These are phyloP conservation scores for Phaenicophaeus curvirostris DNA, from an alignment of 2,797 vertebrate species.

Conservation along the genomic window DNA sequence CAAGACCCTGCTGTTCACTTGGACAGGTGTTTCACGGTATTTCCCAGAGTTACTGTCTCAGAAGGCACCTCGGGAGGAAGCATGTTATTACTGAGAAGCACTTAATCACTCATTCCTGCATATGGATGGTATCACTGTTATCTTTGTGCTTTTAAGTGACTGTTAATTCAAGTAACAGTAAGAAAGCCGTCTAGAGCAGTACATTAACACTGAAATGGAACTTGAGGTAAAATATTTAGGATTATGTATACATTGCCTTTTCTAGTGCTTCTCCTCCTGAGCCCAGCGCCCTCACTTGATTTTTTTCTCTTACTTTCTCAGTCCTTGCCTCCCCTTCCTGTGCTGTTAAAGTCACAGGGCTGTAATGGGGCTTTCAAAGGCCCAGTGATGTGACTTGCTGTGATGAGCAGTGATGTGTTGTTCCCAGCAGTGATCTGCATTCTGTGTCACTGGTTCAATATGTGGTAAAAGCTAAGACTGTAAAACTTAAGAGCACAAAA, in stretches of 20 bases:
- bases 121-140: fast-evolving
- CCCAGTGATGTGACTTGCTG: not conserved
- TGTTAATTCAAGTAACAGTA: not conserved
- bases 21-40: not conserved
- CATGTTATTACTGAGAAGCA: fast-evolving
- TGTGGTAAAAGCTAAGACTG: not conserved
- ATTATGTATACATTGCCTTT: fast-evolving
- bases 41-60: not conserved
- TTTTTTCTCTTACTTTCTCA: not conserved
- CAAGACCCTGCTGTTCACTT: fast-evolving
- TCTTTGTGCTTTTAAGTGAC: not conserved
- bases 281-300: not conserved
- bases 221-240: not conserved
- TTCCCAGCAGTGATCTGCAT: not conserved
- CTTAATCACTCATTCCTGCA: not conserved
- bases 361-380: not conserved
- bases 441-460: not conserved
- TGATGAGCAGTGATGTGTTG: not conserved
- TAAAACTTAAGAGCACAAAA: fast-evolving
- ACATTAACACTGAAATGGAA: not conserved
- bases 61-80: not conserved
- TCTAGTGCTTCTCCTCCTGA: not conserved
- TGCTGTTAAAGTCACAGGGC: not conserved
- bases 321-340: not conserved
- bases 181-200: not conserved